Conservation (phyloP, 2,888 invertebrate genomes). For the Ethmia dodecea region DNA sequence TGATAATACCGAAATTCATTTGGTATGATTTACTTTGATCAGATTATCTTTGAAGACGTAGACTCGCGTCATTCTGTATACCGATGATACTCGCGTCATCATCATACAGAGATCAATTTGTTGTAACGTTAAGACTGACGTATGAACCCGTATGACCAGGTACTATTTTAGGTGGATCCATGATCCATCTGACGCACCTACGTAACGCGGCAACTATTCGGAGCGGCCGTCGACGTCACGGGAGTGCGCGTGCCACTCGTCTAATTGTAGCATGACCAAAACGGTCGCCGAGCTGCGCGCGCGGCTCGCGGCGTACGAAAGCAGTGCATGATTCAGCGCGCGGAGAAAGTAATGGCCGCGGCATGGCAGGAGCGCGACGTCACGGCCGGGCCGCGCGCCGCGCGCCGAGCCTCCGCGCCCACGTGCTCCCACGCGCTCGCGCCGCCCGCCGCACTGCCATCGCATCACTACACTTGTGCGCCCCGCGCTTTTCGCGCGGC, state of each 20-base stretch:
- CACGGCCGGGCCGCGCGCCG: constrained; percentile 15
- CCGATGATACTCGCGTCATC: no score
- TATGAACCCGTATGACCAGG: constrained; percentile 50
- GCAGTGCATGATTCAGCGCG: constrained; percentile 59
- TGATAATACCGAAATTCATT: no score
- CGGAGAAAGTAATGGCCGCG: constrained; percentile 37
- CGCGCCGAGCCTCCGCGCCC: constrained; percentile 67
- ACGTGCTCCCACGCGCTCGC: constrained; percentile 41
- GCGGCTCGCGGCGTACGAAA: constrained; percentile 40
- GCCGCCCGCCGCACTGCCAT: constrained; percentile 39
- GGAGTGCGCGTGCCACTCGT: constrained; percentile 56
- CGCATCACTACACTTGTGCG: constrained; percentile 64
- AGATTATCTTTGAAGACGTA: no score
- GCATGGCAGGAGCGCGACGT: constrained; percentile 24
- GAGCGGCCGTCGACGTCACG: constrained; percentile 59
- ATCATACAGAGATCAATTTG: constrained; percentile 31
- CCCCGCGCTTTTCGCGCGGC: constrained; percentile 72
- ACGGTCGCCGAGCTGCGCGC: constrained; percentile 52
- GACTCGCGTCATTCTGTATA: no score
- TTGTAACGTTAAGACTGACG: constrained; percentile 30
- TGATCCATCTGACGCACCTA: constrained; percentile 60
- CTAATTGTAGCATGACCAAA: constrained; percentile 73
- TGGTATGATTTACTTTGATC: no score
- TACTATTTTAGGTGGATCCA: constrained; percentile 53
- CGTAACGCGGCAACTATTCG: constrained; percentile 60